Percentiles rank a stretch among this genome's conserved stretches.
Evolutionary conservation across 2,113 vertebrate genomes (phyloP).

Genomic region (Rissa tridactyla): DNA sequence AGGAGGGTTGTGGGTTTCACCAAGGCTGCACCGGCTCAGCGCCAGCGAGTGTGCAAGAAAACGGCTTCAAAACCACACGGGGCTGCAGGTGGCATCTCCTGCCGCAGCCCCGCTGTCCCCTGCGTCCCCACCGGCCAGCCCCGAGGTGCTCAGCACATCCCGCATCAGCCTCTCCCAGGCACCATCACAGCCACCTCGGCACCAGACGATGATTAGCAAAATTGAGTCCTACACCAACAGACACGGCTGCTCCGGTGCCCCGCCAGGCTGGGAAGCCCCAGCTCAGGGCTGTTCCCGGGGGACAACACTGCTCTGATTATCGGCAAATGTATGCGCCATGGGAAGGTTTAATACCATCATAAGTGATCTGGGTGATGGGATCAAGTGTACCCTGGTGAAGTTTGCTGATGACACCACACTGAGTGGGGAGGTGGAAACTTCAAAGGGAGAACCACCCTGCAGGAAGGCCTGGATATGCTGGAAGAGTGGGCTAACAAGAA

Average conservation of each 20-base stretch:
- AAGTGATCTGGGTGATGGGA: too few relatives aligned
- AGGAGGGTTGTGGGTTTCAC: neutral
- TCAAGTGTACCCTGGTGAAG: too few relatives aligned
- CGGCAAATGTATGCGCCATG: fast-evolving
- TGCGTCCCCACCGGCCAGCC: neutral
- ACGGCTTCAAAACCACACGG: fast-evolving
- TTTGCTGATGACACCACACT: too few relatives aligned
- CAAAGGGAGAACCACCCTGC: too few relatives aligned
- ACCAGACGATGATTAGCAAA: fast-evolving
- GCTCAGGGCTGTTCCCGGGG: fast-evolving
- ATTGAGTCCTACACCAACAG: fast-evolving
- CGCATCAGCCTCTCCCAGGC: neutral
- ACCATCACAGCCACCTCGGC: neutral
- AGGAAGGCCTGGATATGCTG: too few relatives aligned
- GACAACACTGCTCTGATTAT: neutral
- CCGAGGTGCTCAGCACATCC: fast-evolving
- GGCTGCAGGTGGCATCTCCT: neutral
- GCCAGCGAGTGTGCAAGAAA: neutral
- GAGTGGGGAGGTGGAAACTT: too few relatives aligned
- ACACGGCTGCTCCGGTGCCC: too few relatives aligned
- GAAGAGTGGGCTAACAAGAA: too few relatives aligned
- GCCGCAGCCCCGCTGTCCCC: fast-evolving
- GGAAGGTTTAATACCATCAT: neutral
- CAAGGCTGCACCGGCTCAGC: neutral
- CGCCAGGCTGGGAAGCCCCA: neutral